Base-by-base conservation (phyloP, 1,140 invertebrate species). In the Palaemon carinicauda region DNA sequence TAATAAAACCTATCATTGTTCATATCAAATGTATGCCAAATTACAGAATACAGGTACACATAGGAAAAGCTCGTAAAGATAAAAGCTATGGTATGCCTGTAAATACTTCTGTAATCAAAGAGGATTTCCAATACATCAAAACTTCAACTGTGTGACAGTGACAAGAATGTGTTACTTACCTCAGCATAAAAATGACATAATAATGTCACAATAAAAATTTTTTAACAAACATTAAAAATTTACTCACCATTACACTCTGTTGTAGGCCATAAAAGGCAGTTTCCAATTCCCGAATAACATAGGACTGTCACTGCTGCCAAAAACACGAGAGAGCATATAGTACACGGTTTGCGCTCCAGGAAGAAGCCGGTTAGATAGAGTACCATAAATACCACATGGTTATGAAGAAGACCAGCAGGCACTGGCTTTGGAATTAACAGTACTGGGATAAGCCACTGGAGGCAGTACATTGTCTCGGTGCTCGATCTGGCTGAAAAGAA, bases 381-480 rank as follows among this genome's bases (percentile, higher is more conserved):
- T 56, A 96, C 95, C 94, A 99, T 96, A 91, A 99, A 98, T 96
- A 98, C 97, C 52, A 98, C 96, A 92, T 99, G 97, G 83, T 98
- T 98, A 91, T 98, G 96, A 84, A 98, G 93, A 29, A 98, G 92
- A 52, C 97, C 96, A 90, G 97, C 97, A 92, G 98, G 98, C 56
- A 97, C 94, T 56, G 98, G 98, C 92, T 99, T 99, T 87, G 98
- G 98, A 92, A 99, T 98, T 74, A 99, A 93, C 82, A 99, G 93
- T 77, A 99, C 97, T 77, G 98, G 98, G 90, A 99, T 96, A 89
- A 99, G 92, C 96, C 97, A 99, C 94, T 99, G 98, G 90, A 99
- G 94, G 93, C 98, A 99, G 94, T 99, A 99, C 98, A 99, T 99
- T 5, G 87, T 74, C 12, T 33, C 10, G 60, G n/a, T 24, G 60